Evolutionary conservation across 2,113 vertebrate genomes (phyloP), one percentile per base, ranked within the genome.

Genomic region (Psophia crepitans): DNA sequence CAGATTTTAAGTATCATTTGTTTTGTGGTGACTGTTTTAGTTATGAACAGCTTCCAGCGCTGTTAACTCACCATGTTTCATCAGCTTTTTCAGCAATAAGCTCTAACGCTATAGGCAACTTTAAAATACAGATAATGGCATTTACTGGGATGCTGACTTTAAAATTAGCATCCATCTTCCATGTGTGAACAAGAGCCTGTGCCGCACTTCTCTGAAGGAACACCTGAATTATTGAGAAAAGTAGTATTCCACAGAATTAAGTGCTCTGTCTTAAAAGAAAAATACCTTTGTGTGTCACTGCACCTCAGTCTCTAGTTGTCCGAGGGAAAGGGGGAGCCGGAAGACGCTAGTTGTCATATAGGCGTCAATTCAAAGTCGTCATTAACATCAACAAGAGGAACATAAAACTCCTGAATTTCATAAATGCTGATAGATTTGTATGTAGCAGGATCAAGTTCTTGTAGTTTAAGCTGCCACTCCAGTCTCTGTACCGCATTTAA

Each of bases 381-480:
- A 41, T 99, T 99, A 93, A 99, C 99, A 93, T 99, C 99, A 91
- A 99, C 99, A 11, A 99, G 99, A 26, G 99, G 99, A 98, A 99
- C 99, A 91, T 99, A 99, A 83, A 99, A 99, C 97, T 99, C 99
- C 11, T 99, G 98, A 94, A 99, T 99, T 98, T 99, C 99, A 64
- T 99, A 99, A 97, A 99, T 99, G 98, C 99, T 99, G 98, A 99
- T 98, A 35, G 99, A 99, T 97, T 99, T 99, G 98, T 99, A 99
- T 1, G 99, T 99, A 96, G 99, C 99, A 53, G 99, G 99, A 95
- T 99, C 99, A 7, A 99, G 98, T 95, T 99, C 99, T 96, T 99
- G 99, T 79, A 99, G 99, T 92, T 99, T 99, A 48, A 99, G 99
- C 98, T 99, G 99, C 99, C 99, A 99, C 97, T 99, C 99, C 90